phyloP scores from a whole-genome alignment of 2,797 vertebrate genomes.

The Zenarchopterus dispar region DNA sequence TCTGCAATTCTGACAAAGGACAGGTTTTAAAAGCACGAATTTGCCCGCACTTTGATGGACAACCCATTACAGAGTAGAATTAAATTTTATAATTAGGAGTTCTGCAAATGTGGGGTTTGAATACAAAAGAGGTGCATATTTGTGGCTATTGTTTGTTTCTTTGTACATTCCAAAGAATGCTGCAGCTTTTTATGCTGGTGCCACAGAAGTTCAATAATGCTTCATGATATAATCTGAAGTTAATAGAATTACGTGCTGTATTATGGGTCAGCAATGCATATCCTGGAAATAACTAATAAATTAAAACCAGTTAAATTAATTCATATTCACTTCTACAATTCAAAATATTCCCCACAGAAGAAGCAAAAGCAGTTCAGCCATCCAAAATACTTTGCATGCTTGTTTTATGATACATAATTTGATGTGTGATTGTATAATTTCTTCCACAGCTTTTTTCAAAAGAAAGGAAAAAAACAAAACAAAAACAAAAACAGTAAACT shows the following conservation, averaged over 20 bases:
- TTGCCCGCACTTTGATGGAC: constrained; percentile 18
- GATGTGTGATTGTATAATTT: no score
- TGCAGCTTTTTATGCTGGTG: constrained; percentile 6
- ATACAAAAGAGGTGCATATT: constrained; percentile 28
- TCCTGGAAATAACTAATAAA: constrained; percentile 44
- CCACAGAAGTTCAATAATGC: constrained; percentile 17
- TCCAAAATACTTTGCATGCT: no score
- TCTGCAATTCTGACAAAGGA: constrained; percentile 23
- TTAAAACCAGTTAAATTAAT: constrained; percentile 49
- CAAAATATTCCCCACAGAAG: constrained; percentile 13
- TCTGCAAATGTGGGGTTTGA: constrained; percentile 1
- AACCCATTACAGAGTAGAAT: constrained; percentile 5
- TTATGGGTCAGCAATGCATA: constrained; percentile 43
- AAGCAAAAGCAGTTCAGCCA: constrained; percentile 14
- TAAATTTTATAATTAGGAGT: constrained; percentile 44
- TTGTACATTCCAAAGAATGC: constrained; percentile 15
- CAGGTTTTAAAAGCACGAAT: constrained; percentile 36
- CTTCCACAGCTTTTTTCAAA: no score
- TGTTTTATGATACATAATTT: no score
- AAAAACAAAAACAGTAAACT: no score
- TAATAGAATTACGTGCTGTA: constrained; percentile 53
- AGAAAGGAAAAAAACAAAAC: no score
- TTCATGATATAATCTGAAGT: constrained; percentile 42
- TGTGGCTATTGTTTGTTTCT: constrained; percentile 10
- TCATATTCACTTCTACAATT: constrained; percentile 34